Conservation (phyloP, 2,888 invertebrate species). For the Catocala sponsa region DNA sequence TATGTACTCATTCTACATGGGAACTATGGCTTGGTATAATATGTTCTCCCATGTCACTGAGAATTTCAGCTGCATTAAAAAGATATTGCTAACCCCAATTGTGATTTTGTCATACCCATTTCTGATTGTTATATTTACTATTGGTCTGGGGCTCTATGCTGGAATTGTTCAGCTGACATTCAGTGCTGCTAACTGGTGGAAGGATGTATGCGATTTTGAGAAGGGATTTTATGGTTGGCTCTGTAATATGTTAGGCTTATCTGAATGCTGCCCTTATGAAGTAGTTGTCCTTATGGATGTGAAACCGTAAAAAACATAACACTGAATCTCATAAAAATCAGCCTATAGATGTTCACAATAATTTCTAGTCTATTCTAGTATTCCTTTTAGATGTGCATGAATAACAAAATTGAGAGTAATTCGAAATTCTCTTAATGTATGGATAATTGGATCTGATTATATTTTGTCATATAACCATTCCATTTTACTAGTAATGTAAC, state of each 20-base stretch:
- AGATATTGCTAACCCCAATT: slow-evolving; percentile 90
- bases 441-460: no score
- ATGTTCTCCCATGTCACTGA: slow-evolving; percentile 91
- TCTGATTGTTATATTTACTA: slow-evolving; percentile 89
- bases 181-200: slow-evolving; percentile 90
- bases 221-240: slow-evolving; percentile 94
- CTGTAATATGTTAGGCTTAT: slow-evolving; percentile 89
- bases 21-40: slow-evolving; percentile 93
- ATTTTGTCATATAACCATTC: no score
- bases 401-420: no score
- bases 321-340: background rate
- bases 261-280: slow-evolving; percentile 93
- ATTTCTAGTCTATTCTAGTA: no score
- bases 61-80: slow-evolving; percentile 89
- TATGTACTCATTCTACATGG: slow-evolving; percentile 91
- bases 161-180: slow-evolving; percentile 91
- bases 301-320: slow-evolving; percentile 58
- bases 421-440: no score
- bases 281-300: slow-evolving; percentile 90
- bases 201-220: slow-evolving; percentile 92
- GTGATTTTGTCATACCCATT: slow-evolving; percentile 91
- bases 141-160: slow-evolving; percentile 90
- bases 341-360: slow-evolving; percentile 16
- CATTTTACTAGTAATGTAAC: no score
- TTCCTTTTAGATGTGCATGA: no score